phyloP scores from a whole-genome alignment of 2,888 invertebrate species.

The Saturnia japonica region DNA sequence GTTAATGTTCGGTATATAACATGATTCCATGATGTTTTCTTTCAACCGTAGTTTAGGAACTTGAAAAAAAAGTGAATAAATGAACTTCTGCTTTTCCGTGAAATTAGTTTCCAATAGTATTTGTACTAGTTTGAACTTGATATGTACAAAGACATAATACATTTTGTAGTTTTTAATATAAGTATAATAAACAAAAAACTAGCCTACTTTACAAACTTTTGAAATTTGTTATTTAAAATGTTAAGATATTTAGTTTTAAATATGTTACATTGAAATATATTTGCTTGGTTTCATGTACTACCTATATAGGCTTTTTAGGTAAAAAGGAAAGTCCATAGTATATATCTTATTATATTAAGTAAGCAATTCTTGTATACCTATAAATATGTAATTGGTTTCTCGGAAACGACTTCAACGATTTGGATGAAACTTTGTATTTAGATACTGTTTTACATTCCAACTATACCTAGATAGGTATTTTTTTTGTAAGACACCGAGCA shows the following conservation, averaged over 20 bases:
- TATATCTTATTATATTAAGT: too few relatives aligned
- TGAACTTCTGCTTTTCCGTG: not conserved
- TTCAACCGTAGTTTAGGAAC: not conserved
- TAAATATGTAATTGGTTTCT: too few relatives aligned
- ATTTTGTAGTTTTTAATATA: not conserved
- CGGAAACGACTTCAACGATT: too few relatives aligned
- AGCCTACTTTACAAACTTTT: not conserved
- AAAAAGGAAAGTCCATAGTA: too few relatives aligned
- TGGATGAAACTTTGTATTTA: too few relatives aligned
- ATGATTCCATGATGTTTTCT: too few relatives aligned
- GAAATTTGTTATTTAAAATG: not conserved
- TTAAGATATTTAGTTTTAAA: not conserved
- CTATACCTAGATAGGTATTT: too few relatives aligned
- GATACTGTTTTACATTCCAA: too few relatives aligned
- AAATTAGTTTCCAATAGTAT: not conserved
- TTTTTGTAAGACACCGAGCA: too few relatives aligned
- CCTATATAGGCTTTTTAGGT: too few relatives aligned
- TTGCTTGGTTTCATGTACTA: not conserved
- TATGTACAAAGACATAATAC: not conserved
- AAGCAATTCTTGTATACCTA: too few relatives aligned
- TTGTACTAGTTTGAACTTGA: not conserved
- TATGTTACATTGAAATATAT: not conserved
- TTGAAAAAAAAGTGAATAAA: not conserved
- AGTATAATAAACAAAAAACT: not conserved
- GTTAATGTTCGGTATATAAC: not conserved